Evolutionary conservation across 1,140 invertebrate genomes (phyloP), one percentile per base, ranked within the genome.

Genomic region (Philotrypesis tridentata): DNA sequence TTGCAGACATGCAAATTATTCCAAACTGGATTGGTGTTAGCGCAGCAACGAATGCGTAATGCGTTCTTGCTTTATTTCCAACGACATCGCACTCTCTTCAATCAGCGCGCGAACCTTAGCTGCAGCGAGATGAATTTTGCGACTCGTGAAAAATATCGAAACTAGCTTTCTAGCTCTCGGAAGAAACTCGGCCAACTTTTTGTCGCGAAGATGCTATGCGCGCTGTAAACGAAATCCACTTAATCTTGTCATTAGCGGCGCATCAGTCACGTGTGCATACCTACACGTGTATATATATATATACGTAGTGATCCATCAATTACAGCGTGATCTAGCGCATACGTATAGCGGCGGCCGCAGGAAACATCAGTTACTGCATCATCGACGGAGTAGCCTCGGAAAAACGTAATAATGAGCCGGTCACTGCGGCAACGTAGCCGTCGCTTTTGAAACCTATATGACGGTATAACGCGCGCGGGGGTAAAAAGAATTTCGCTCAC

Each of bases 221-320:
- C n/a, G n/a, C n/a, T n/a, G 33, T 37, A 5, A 37, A 3, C 33
- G 33, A 37, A 37, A 37, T 3, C 33, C 31, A 63, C 74, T 77
- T 67, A 77, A 77, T 77, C 74, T 67, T 21, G 33, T 67, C 74
- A 77, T 23, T 27, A 40, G 60, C 8, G 17, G 29, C 6, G 14
- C 31, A 40, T 55, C 48, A 55, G 48, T 67, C 83, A 83, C 80
- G 82, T 79, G 85, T 80, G n/a, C n/a, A n/a, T n/a, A n/a, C n/a
- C n/a, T n/a, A n/a, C n/a, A n/a, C n/a, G n/a, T n/a, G n/a, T n/a
- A n/a, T n/a, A n/a, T n/a, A 83, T 76, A 60, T 1, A 21, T 21
- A 55, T 3, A 21, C 48, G 6, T 17, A 17, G n/a, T 17, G 48
- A 65, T 80, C 37, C 60, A 73, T 73, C 71, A 80, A 80, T 80